Percentiles rank a stretch among this genome's conserved stretches.
Evolutionary conservation across 2,797 vertebrate genomes (phyloP).

Genomic region (Halcyon leucocephala): DNA sequence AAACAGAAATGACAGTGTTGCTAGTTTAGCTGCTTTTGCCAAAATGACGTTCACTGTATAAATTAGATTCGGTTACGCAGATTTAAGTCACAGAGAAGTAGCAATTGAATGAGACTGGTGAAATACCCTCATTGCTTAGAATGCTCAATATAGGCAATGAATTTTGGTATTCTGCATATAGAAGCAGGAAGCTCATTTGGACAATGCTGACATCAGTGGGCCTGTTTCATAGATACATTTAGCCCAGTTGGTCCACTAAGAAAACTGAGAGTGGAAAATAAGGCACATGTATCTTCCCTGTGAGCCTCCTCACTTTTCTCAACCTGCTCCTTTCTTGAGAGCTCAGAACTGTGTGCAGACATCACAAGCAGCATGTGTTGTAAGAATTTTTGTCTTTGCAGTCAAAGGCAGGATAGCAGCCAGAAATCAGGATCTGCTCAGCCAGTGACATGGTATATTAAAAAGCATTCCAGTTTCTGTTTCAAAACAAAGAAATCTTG

Average conservation of each 20-base stretch:
- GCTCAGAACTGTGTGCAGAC: not conserved
- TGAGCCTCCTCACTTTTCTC: not conserved
- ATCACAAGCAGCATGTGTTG: not conserved
- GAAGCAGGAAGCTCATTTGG: not conserved
- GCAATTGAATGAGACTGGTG: not conserved
- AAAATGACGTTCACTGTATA: not conserved
- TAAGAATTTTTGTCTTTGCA: not conserved
- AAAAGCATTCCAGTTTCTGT: slow-evolving; percentile 32
- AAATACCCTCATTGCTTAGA: not conserved
- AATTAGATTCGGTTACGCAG: not conserved
- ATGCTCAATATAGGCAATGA: not conserved
- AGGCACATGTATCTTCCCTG: not conserved
- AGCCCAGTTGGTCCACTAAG: not conserved
- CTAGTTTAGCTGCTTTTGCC: not conserved
- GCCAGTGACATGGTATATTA: not conserved
- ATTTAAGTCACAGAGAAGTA: not conserved
- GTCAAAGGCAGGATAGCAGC: not conserved
- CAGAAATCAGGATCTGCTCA: not conserved
- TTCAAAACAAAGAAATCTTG: slow-evolving; percentile 54
- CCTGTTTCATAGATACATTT: not conserved
- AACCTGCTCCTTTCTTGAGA: not conserved
- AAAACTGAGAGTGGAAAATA: not conserved
- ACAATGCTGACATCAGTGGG: not conserved
- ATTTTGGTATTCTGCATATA: not conserved
- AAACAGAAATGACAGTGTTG: not conserved